phyloP scores from a whole-genome alignment of 1,140 invertebrate species.

The Bathynomus jamesi region DNA sequence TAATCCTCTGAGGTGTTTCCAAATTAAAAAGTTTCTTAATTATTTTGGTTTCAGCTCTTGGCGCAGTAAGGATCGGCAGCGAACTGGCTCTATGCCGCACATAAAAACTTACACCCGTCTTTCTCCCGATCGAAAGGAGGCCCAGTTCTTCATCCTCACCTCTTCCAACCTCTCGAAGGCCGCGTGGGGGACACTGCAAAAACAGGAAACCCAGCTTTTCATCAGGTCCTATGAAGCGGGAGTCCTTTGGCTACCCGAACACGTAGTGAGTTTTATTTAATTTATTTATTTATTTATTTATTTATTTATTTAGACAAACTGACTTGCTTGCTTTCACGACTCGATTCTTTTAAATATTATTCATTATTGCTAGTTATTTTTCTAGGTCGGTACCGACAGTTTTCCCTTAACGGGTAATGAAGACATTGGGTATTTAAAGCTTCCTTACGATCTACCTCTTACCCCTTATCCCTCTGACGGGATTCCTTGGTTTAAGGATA shows the following conservation, averaged over 20 bases:
- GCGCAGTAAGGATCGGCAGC: conserved; percentile 58
- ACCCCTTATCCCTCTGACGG: conserved; percentile 55
- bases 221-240: conserved; percentile 87
- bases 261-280: conserved; percentile 57
- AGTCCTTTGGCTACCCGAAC: conserved; percentile 76
- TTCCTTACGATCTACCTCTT: conserved; percentile 72
- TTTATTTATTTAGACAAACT: too few relatives aligned
- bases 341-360: too few relatives aligned
- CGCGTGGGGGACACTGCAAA: conserved; percentile 74
- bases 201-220: conserved; percentile 56
- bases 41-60: conserved; percentile 72
- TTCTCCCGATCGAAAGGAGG: conserved; percentile 55
- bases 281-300: too few relatives aligned
- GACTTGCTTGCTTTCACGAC: too few relatives aligned
- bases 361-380: not conserved
- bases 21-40: too few relatives aligned
- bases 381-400: not conserved
- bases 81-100: conserved; percentile 79
- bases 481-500: conserved; percentile 50
- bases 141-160: conserved; percentile 76
- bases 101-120: conserved; percentile 82
- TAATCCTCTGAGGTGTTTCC: too few relatives aligned
- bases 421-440: conserved; percentile 48
- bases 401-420: conserved; percentile 17
- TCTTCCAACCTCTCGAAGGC: conserved; percentile 92